Evolutionary conservation across 2,797 vertebrate species (phyloP).

Genomic region (Pelodytes ibericus): DNA sequence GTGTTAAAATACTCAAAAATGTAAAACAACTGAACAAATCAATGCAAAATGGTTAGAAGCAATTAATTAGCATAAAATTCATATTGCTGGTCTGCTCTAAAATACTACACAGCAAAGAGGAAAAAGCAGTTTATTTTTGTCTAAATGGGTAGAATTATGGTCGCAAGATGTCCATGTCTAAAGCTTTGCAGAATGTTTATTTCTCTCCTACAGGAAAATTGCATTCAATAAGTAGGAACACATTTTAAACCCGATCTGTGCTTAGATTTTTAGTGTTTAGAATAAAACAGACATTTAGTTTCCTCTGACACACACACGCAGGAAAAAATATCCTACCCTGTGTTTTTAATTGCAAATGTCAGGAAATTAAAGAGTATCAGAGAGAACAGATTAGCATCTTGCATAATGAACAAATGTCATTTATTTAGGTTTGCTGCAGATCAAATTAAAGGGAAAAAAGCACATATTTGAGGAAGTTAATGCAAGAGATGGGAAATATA

Average conservation of each 20-base stretch:
- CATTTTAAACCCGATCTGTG: constrained; percentile 77
- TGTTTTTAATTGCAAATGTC: constrained; percentile 75
- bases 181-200: constrained; percentile 73
- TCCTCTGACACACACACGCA: constrained; percentile 66
- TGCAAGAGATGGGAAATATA: constrained; percentile 49
- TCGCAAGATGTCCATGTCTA: constrained; percentile 71
- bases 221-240: constrained; percentile 74
- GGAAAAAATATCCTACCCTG: constrained; percentile 70
- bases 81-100: constrained; percentile 66
- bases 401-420: constrained; percentile 59
- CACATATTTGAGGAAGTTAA: constrained; percentile 38
- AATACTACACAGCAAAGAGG: constrained; percentile 61
- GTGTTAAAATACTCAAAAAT: constrained; percentile 70
- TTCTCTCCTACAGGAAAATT: constrained; percentile 73
- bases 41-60: constrained; percentile 68
- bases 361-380: constrained; percentile 76
- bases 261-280: constrained; percentile 70
- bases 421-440: constrained; percentile 69
- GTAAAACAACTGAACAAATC: constrained; percentile 66
- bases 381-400: constrained; percentile 77
- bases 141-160: constrained; percentile 72
- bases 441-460: constrained; percentile 59
- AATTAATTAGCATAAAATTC: constrained; percentile 74
- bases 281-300: constrained; percentile 70
- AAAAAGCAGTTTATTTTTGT: constrained; percentile 70